These are phyloP conservation scores for Paedocypris micromegethes DNA, from an alignment of 2,797 vertebrate genomes.

Conservation along the genomic window DNA sequence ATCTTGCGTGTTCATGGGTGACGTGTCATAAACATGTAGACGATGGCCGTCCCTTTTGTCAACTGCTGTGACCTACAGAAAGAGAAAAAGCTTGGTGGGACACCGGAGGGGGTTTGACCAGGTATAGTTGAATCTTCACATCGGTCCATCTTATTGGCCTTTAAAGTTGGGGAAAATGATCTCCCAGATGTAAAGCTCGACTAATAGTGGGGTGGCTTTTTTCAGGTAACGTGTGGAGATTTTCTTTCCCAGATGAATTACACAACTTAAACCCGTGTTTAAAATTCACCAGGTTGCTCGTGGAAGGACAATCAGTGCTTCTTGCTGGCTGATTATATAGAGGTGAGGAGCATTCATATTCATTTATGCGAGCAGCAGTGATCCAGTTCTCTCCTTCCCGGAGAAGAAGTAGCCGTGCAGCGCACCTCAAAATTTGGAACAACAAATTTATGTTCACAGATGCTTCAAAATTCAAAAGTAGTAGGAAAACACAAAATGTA, in stretches of 20 bases:
- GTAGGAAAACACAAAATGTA: slow-evolving; percentile 24
- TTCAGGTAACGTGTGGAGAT: slow-evolving; percentile 50
- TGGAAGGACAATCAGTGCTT: slow-evolving; percentile 67
- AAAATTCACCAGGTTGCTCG: slow-evolving; percentile 63
- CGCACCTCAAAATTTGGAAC: slow-evolving; percentile 19
- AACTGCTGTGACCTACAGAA: slow-evolving; percentile 55
- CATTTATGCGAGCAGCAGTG: slow-evolving; percentile 60
- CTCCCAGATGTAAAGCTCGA: slow-evolving; percentile 54
- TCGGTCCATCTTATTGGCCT: slow-evolving; percentile 65
- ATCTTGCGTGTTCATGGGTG: slow-evolving; percentile 27
- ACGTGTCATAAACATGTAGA: slow-evolving; percentile 47
- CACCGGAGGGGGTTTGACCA: slow-evolving; percentile 55
- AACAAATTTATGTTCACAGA: slow-evolving; percentile 13
- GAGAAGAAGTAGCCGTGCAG: slow-evolving; percentile 2
- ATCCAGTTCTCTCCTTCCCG: slow-evolving; percentile 45
- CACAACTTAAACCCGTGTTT: slow-evolving; percentile 62
- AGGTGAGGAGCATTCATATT: slow-evolving; percentile 67
- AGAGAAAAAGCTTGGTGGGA: slow-evolving; percentile 57
- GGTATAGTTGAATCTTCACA: slow-evolving; percentile 66
- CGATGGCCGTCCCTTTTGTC: slow-evolving; percentile 47
- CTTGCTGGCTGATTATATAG: slow-evolving; percentile 67
- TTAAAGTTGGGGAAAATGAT: slow-evolving; percentile 52
- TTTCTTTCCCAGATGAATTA: slow-evolving; percentile 64
- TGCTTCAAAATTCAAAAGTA: slow-evolving; percentile 14
- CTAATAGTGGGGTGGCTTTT: slow-evolving; percentile 59